phyloP scores from a whole-genome alignment of 2,888 invertebrate species.

The Clivina fossor region DNA sequence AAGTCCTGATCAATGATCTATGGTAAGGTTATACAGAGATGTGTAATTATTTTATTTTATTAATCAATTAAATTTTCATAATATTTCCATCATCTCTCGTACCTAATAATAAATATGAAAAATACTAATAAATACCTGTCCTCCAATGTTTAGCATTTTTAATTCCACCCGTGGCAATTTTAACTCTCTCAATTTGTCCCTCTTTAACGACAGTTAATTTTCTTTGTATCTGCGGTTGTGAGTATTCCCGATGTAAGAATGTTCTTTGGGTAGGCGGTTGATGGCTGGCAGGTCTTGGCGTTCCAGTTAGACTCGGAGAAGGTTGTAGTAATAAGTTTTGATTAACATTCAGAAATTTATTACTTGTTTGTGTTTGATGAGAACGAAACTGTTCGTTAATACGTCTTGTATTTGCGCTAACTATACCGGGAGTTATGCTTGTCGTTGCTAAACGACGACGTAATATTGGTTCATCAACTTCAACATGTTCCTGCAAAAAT shows the following conservation, averaged over 20 bases:
- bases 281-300: slow-evolving; percentile 16
- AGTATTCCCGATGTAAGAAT: slow-evolving; percentile 42
- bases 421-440: slow-evolving; percentile 16
- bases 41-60: no score
- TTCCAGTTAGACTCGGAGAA: background rate
- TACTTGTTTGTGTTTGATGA: background rate
- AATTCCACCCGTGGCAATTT: background rate
- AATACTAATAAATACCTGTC: no score
- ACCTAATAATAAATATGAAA: no score
- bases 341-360: background rate
- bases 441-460: slow-evolving; percentile 1
- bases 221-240: background rate
- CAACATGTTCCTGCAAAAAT: background rate
- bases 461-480: slow-evolving; percentile 1
- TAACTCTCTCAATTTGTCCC: slow-evolving; percentile 16
- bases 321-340: background rate
- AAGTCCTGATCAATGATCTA: no score
- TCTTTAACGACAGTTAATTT: slow-evolving; percentile 8
- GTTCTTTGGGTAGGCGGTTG: slow-evolving; percentile 38
- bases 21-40: no score
- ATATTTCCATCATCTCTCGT: no score
- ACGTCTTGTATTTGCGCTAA: background rate
- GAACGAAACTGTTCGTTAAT: slow-evolving; percentile 1
- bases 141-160: slow-evolving; percentile 25
- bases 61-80: no score